phyloP scores from a whole-genome alignment of 2,797 vertebrate genomes.

The Vireo griseus region DNA sequence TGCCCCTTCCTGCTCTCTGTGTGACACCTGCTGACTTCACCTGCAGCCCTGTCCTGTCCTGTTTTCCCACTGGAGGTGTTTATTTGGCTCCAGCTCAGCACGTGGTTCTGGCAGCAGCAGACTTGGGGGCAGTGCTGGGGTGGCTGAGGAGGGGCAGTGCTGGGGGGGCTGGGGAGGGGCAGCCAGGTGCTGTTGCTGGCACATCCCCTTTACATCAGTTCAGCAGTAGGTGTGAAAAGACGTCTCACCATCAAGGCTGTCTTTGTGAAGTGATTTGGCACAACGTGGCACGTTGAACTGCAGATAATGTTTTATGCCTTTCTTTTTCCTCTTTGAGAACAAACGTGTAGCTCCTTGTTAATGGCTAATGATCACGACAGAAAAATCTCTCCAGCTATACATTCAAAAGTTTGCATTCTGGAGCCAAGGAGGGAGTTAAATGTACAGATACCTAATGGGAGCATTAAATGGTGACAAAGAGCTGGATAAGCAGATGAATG shows the following conservation, averaged over 20 bases:
- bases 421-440: background rate
- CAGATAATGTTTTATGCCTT: background rate
- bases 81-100: rapidly evolving
- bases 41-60: background rate
- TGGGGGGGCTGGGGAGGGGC: no score
- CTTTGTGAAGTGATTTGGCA: background rate
- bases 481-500: background rate
- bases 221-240: background rate
- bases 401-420: background rate
- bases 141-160: no score
- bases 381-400: background rate
- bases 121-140: background rate
- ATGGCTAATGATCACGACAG: background rate
- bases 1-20: background rate
- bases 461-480: background rate
- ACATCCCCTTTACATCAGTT: background rate
- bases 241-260: rapidly evolving
- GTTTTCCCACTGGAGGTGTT: rapidly evolving
- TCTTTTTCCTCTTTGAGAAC: background rate
- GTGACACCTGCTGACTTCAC: background rate
- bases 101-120: background rate
- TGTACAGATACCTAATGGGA: rapidly evolving
- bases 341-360: background rate
- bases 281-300: rapidly evolving
- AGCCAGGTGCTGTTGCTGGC: rapidly evolving